These are phyloP conservation scores for Eremobia ochroleuca DNA, from an alignment of 2,888 invertebrate genomes.

Conservation along the genomic window DNA sequence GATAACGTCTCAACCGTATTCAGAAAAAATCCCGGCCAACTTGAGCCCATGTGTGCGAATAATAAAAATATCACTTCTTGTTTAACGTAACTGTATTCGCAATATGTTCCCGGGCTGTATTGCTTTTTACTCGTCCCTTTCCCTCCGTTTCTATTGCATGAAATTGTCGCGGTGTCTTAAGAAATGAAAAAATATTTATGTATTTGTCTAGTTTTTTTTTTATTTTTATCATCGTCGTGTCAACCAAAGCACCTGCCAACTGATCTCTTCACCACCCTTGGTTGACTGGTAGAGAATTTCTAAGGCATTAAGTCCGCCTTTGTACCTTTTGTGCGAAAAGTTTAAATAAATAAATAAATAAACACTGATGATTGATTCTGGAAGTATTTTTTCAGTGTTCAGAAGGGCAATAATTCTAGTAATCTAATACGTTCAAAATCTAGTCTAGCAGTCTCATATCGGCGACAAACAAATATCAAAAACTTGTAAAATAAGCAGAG, in stretches of 20 bases:
- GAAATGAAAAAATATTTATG: too few species aligned
- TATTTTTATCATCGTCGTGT: too few species aligned
- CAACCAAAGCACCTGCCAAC: too few species aligned
- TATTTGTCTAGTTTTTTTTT: too few species aligned
- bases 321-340: too few species aligned
- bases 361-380: slow-evolving; percentile 23
- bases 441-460: neutral
- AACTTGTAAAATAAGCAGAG: neutral
- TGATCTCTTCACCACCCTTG: too few species aligned
- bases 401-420: too few species aligned
- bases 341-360: too few species aligned
- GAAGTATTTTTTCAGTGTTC: slow-evolving; percentile 26
- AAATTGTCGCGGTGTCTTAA: slow-evolving; percentile 36
- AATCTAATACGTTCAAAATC: too few species aligned
- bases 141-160: slow-evolving; percentile 67
- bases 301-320: too few species aligned
- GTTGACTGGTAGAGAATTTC: too few species aligned
- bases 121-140: slow-evolving; percentile 71
- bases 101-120: slow-evolving; percentile 76
- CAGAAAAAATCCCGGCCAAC: slow-evolving; percentile 54
- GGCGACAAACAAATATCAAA: neutral
- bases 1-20: slow-evolving; percentile 34
- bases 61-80: slow-evolving; percentile 72
- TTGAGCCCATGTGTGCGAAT: slow-evolving; percentile 64
- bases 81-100: slow-evolving; percentile 65